These are phyloP conservation scores for Bicyclus anynana DNA, from an alignment of 1,140 invertebrate species.

Conservation along the genomic window DNA sequence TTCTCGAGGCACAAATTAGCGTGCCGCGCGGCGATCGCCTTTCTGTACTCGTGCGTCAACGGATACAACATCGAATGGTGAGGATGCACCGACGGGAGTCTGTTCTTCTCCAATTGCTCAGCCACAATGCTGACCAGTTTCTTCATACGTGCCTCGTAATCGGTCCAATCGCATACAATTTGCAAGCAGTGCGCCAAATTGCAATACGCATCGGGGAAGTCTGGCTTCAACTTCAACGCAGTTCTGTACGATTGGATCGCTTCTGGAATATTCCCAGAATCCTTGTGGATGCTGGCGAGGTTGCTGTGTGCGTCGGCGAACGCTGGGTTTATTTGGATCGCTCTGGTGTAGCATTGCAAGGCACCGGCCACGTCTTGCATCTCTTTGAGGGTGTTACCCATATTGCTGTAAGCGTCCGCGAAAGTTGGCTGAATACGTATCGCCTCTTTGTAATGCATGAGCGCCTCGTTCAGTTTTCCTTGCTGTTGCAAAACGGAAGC, in stretches of 20 bases:
- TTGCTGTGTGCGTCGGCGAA: slow-evolving; percentile 99
- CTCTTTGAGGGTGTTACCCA: slow-evolving; percentile 99
- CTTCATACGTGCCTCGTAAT: slow-evolving; percentile 98
- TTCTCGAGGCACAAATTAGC: slow-evolving; percentile 98
- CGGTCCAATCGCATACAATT: slow-evolving; percentile 99
- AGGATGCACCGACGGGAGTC: slow-evolving; percentile 98
- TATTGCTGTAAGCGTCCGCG: slow-evolving; percentile 98
- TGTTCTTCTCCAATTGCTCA: slow-evolving; percentile 97
- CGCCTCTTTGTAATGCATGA: slow-evolving; percentile 99
- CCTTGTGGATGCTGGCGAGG: slow-evolving; percentile 99
- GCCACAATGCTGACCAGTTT: slow-evolving; percentile 97
- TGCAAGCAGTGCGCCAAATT: slow-evolving; percentile 99
- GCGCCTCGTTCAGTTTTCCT: slow-evolving; percentile 96
- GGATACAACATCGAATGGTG: slow-evolving; percentile 99
- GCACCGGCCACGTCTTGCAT: slow-evolving; percentile 99
- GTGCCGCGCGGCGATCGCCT: slow-evolving; percentile 97
- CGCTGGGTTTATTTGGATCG: slow-evolving; percentile 99
- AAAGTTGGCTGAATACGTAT: slow-evolving; percentile 97
- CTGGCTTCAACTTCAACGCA: slow-evolving; percentile 98
- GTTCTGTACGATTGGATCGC: slow-evolving; percentile 98
- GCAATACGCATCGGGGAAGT: slow-evolving; percentile 99
- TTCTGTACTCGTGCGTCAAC: slow-evolving; percentile 95
- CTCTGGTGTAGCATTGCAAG: slow-evolving; percentile 96
- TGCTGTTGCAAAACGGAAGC: slow-evolving; percentile 99
- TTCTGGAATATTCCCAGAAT: slow-evolving; percentile 99